Evolutionary conservation across 2,113 vertebrate genomes (phyloP), one percentile per base, ranked within the genome.

Genomic region (Talpa occidentalis): DNA sequence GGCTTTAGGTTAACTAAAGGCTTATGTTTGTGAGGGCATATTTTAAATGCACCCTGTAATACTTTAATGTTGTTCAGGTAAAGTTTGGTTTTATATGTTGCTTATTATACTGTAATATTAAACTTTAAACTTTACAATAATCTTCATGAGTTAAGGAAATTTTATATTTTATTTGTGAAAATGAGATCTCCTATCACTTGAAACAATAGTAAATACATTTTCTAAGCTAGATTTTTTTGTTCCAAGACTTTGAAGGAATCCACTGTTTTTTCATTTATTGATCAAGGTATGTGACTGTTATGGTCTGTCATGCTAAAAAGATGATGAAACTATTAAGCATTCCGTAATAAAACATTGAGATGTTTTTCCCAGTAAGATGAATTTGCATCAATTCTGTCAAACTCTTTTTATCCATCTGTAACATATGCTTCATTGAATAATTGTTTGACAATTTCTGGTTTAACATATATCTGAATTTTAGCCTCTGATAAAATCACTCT

Each of bases 141-240:
- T 10, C 17, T 88, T 88, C 28, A 69, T 62, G 26, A 81, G 8
- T 80, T 77, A 88, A 79, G 19, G 0, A 83, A 85, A 79, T 67
- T 83, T 87, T 40, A 83, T 73, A 67, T 64, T 76, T 70, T 88
- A 67, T 73, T 79, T 76, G 88, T 2, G 26, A 62, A 81, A 82
- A 40, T 15, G 32, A 73, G n/a, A 72, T 80, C 73, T 16, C 69
- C 40, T 37, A 30, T 7, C 22, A 87, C 10, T 88, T 88, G 35
- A 96, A 79, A 40, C n/a, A 87, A 79, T 49, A 82, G 17, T 59
- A 87, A 88, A 32, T 79, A 19, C 54, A 83, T 83, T 90, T 21
- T 70, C 32, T 87, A 83, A 89, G 52, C 24, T 70, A 86, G 35
- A 74, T 52, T 70, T 94, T 8, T 5, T 82, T 85, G 3, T 12